These are phyloP conservation scores for Mythimna albipuncta DNA, from an alignment of 2,888 invertebrate genomes.

Conservation along the genomic window DNA sequence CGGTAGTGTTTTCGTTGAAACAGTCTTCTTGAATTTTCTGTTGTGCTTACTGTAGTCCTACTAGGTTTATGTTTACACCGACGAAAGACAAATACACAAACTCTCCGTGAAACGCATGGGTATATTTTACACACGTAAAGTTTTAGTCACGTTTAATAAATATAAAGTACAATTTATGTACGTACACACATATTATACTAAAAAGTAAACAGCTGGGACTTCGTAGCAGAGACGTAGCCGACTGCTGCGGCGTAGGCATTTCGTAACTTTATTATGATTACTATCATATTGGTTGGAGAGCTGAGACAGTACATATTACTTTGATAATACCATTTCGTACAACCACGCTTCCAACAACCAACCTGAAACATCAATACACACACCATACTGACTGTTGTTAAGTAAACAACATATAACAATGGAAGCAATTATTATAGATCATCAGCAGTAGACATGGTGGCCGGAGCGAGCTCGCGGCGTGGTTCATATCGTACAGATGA, in stretches of 20 bases:
- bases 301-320: no score
- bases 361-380: background rate
- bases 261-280: background rate
- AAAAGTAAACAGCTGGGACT: background rate
- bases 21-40: no score
- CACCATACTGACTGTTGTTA: background rate
- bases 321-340: background rate
- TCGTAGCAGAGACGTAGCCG: constrained; percentile 18
- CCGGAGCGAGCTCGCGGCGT: constrained; percentile 91
- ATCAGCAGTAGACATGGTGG: constrained; percentile 96
- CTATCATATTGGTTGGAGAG: background rate
- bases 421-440: constrained; percentile 85
- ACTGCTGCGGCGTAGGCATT: constrained; percentile 30
- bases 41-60: no score
- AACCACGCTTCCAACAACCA: background rate
- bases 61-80: no score
- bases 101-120: no score
- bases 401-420: background rate
- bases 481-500: constrained; percentile 92
- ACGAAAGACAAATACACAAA: no score
- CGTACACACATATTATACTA: background rate
- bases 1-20: no score
- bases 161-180: no score
- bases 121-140: background rate
- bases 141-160: background rate